phyloP scores from a whole-genome alignment of 2,888 invertebrate species.

The Hylaea fasciaria region DNA sequence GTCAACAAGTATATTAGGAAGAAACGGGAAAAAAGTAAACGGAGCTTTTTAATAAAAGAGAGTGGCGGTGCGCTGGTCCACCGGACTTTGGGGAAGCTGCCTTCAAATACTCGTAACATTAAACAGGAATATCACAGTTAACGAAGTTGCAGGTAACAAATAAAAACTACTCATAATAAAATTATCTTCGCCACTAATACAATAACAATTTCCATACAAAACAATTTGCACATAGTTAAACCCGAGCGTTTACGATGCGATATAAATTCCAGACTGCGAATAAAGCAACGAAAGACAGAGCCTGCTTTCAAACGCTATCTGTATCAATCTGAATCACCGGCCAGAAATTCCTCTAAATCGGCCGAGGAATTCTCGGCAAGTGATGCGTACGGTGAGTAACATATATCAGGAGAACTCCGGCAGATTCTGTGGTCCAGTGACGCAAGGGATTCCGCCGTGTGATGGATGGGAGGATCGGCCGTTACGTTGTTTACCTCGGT shows the following conservation, averaged over 20 bases:
- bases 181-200: not conserved
- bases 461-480: slow-evolving; percentile 29
- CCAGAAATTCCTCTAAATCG: slow-evolving; percentile 32
- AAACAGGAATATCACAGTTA: too few relatives aligned
- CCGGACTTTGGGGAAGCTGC: too few relatives aligned
- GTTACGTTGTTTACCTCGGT: slow-evolving; percentile 39
- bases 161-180: not conserved
- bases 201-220: not conserved
- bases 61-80: too few relatives aligned
- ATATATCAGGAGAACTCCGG: slow-evolving; percentile 8
- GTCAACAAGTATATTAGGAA: too few relatives aligned
- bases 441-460: slow-evolving; percentile 40
- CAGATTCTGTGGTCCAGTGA: slow-evolving; percentile 27
- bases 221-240: not conserved
- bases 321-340: slow-evolving; percentile 32
- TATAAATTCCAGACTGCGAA: slow-evolving; percentile 16
- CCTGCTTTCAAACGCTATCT: slow-evolving; percentile 28
- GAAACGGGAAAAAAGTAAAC: not conserved
- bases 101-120: too few relatives aligned
- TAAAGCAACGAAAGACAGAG: slow-evolving; percentile 10
- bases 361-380: slow-evolving; percentile 24
- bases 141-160: not conserved
- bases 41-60: too few relatives aligned
- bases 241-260: not conserved
- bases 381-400: slow-evolving; percentile 4